Base-by-base conservation (phyloP, 1,140 invertebrate genomes). In the Conus ventricosus region DNA sequence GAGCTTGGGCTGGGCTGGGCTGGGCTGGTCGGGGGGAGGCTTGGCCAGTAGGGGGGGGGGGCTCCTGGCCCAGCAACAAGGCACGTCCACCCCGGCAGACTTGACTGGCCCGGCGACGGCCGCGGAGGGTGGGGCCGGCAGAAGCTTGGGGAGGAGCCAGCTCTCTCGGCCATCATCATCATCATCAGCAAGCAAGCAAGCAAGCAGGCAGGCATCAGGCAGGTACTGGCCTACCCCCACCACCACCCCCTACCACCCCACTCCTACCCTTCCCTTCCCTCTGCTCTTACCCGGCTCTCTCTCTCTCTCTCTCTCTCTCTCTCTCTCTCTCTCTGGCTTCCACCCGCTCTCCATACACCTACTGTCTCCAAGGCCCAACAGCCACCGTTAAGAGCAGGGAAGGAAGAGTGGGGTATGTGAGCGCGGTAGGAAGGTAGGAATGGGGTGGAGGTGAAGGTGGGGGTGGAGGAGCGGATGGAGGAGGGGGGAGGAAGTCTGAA, bases 161-260 rank as follows among this genome's bases (percentile, higher is more conserved):
- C 71, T 20, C 11, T 63, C 60, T 63, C 17, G 11, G 17, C 17
- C 60, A 63, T 63, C 60, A 63, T 63, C 60, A 63, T 63, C 60
- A 63, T 63, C 60, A 63, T 11, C 60, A 63, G 60, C 57, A 60
- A 60, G 57, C 57, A 11, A 63, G 60, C 57, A 60, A 60, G 57
- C 57, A 11, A 60, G 57, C 57, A 60, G 57, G 57, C 57, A 60
- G 57, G 57, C 57, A 39, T 39, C 39, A 60, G 57, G 57, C 57
- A 60, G 57, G 57, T 15, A 15, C 57, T 60, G 57, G 15, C 8
- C 8, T 86, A 23, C 55, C 85, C 75, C 85, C 27, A 11, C n/a
- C 85, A 27, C 85, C 71, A 53, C 54, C 67, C 10, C 7, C n/a
- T 75, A 54, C 86, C 60, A 78, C 83, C 87, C 57, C 87, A n/a